Evolutionary conservation across 1,140 invertebrate genomes (phyloP), one percentile per base, ranked within the genome.

Genomic region (Neodiprion lecontei): DNA sequence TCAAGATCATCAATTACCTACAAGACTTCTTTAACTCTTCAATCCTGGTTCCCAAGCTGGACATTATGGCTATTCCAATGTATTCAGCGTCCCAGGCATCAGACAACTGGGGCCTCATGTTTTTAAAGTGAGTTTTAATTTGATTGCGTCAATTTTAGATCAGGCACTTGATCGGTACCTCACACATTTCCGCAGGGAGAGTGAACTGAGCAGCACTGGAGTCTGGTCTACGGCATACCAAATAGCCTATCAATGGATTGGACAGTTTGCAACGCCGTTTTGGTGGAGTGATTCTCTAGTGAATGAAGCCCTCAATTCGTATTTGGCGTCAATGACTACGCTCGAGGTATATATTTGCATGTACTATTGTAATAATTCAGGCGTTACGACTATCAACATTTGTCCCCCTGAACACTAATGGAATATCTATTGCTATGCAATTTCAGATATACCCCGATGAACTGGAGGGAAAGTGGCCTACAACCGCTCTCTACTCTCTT

Each of bases 51-150:
- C 87, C 90, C 0, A 93, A 94, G 84, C 85, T 95, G 70, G 96
- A 98, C 86, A 88, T 97, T 12, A 91, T 98, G 0, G 96, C 95
- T 1, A 88, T 98, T 69, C 96, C 96, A 1, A 94, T 94, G 79
- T 95, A 96, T 80, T 91, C 92, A 75, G 90, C 90, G 0, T 88
- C 90, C 0, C 91, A 91, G 79, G 91, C 93, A 0, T 92, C 93
- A 65, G 93, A 95, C 79, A 92, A 91, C 81, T 95, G 94, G 94
- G 95, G 95, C 5, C 85, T 96, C 7, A 91, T 95, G 76, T 87
- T 94, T 12, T 94, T 95, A 83, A 94, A 92, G 94, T 95, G 89
- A 87, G 84, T 86, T 68, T 50, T 77, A 40, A 40, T 40, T 40
- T 40, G 1, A 40, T 40, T 40, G 28, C 5, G 21, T 66, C n/a